Evolutionary conservation across 2,888 invertebrate species (phyloP).

Genomic region (Chydorus sphaericus): DNA sequence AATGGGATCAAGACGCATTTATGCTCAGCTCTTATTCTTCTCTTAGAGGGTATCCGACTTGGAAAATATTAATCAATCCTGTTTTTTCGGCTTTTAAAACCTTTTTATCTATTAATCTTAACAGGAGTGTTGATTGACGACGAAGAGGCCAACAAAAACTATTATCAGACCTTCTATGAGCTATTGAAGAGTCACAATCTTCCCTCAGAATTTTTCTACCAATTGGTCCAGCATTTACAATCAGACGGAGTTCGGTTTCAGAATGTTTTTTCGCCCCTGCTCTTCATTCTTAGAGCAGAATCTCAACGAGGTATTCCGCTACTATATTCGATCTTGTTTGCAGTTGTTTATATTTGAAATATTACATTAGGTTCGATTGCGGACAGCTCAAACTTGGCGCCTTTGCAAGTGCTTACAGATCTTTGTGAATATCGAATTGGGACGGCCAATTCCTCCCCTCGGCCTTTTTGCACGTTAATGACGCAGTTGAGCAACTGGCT

Average conservation of each 20-base stretch:
- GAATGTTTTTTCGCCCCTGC: constrained; percentile 10
- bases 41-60: constrained; percentile 42
- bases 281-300: neutral
- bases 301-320: no score
- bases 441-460: constrained; percentile 42
- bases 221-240: constrained; percentile 10
- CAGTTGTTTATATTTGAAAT: constrained; percentile 29
- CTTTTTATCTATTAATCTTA: no score
- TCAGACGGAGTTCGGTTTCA: constrained; percentile 10
- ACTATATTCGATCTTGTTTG: neutral
- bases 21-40: constrained; percentile 42
- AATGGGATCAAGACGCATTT: constrained; percentile 39
- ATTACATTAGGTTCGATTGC: constrained; percentile 54
- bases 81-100: no score
- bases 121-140: no score
- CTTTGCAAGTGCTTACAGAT: constrained; percentile 58
- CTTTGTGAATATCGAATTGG: constrained; percentile 63
- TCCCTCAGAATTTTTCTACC: constrained; percentile 5
- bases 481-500: constrained; percentile 34
- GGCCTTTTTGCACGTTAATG: constrained; percentile 60
- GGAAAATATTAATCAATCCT: no score
- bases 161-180: constrained; percentile 2
- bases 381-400: constrained; percentile 47
- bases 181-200: neutral
- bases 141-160: constrained; percentile 15